A percentile compares a stretch with the other conserved stretches of the same genome.
These are phyloP conservation scores for Halcyon leucocephala DNA, from an alignment of 2,797 vertebrate species.

Conservation along the genomic window DNA sequence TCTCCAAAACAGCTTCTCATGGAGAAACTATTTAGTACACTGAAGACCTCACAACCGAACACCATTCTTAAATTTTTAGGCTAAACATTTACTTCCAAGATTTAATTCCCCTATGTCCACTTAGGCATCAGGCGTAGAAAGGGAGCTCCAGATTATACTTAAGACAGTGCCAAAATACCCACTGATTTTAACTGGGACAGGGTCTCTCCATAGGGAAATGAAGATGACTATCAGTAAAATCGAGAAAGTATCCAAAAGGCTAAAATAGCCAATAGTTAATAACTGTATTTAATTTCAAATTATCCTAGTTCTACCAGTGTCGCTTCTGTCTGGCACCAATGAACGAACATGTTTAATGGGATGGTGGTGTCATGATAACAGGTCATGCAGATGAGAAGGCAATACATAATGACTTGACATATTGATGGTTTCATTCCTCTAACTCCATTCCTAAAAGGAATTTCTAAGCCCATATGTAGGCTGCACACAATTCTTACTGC, in stretches of 20 bases:
- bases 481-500: not conserved
- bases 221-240: fast-evolving
- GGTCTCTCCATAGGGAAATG: not conserved
- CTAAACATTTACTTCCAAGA: not conserved
- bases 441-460: not conserved
- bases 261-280: not conserved
- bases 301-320: not conserved
- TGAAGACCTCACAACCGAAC: not conserved
- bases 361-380: not conserved
- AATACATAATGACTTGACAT: not conserved
- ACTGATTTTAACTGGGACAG: not conserved
- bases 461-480: not conserved
- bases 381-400: not conserved
- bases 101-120: not conserved
- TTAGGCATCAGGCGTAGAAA: not conserved
- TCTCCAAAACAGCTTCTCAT: not conserved
- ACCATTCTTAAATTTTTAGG: not conserved
- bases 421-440: not conserved
- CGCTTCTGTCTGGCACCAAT: not conserved
- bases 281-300: not conserved
- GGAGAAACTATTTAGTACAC: not conserved
- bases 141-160: not conserved
- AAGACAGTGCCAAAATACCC: not conserved
- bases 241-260: not conserved
- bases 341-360: not conserved